Base-by-base conservation (phyloP, 2,113 vertebrate species). In the Urocitellus parryii region DNA sequence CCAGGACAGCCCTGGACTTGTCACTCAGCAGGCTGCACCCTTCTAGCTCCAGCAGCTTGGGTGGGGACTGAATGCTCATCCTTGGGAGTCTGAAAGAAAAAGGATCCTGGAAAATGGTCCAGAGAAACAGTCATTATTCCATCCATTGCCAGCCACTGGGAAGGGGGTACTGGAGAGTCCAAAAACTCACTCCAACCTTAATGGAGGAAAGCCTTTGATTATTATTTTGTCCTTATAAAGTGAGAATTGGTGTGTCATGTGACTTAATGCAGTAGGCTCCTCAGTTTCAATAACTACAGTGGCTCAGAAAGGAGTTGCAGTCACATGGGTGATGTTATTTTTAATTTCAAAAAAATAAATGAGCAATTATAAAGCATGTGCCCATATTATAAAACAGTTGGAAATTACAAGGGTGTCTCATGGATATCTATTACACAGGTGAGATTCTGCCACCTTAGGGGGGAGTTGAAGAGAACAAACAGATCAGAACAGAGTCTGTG, bases 401-500 rank as follows among this genome's bases (percentile, higher is more conserved):
- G 65, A 67, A 67, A 67, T 67, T 12, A 67, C 27, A 67, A 67
- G 0, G 5, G 12, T 5, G 12, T 67, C 29, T 67, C 65, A 32
- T 32, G 65, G 27, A 13, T 67, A 16, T 67, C 29, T 32, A 4
- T 67, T 14, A 32, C 65, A 67, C 12, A 67, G 1, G 13, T 32
- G 65, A 32, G 12, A 32, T 32, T 32, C 1, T 32, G 13, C 65
- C 65, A 67, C 4, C 1, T 13, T 14, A 13, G 65, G 1, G 6
- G 12, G 0, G 1, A 14, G 3, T 32, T 32, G 12, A 67, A 17
- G 27, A 14, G 27, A 32, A 32, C 9, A 4, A 32, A 67, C 3
- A 67, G 29, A 32, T 63, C 61, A 63, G 24, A 25, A 27, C 18
- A 20, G 17, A 58, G 51, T 58, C 18, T 58, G 17, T 58, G 51